Base-by-base conservation (phyloP, 1,140 invertebrate genomes). In the Ooceraea biroi region DNA sequence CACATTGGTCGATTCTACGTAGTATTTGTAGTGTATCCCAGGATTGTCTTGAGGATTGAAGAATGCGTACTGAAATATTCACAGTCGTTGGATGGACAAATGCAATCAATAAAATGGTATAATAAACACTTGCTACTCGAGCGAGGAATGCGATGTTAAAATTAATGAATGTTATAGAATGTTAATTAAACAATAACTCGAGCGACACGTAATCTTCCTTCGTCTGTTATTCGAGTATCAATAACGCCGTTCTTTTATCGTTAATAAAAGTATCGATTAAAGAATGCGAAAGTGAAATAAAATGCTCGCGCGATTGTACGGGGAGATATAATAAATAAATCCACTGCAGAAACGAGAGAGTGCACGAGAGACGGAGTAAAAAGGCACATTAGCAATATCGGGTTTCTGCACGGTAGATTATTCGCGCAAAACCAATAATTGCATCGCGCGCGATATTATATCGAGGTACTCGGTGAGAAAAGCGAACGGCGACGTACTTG, bases 11-110 rank as follows among this genome's bases (percentile, higher is more conserved):
- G 90, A 82, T 22, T 82, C 88, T 60, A 93, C 86, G 25, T 93
- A 93, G 82, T 94, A 95, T 66, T 89, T 91, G 71, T 95, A 95
- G 27, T 83, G 82, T 22, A 95, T 91, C 0, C 94, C 95, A 11
- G 92, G 92, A 88, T 95, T 95, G 46, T 89, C 48, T 19, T 41
- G 50, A 0, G 72, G 63, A 14, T 85, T 63, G 78, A 92, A 94
- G 78, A 94, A 95, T 1, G 87, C 88, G 50, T 94, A 94, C 94
- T 95, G 52, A 27, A 89, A 66, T 0, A 50, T 7, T 44, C 30
- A 36, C 10, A 65, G 36, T 14, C 25, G 25, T 60, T 73, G 41
- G 19, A 69, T 48, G 36, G 66, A 14, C 72, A 12, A 82, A 57
- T 36, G 36, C 36, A 7, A 7, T 36, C 36, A 7, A 36, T 36